These are phyloP conservation scores for Microcebus murinus DNA, from an alignment of 2,113 vertebrate genomes.

Conservation along the genomic window DNA sequence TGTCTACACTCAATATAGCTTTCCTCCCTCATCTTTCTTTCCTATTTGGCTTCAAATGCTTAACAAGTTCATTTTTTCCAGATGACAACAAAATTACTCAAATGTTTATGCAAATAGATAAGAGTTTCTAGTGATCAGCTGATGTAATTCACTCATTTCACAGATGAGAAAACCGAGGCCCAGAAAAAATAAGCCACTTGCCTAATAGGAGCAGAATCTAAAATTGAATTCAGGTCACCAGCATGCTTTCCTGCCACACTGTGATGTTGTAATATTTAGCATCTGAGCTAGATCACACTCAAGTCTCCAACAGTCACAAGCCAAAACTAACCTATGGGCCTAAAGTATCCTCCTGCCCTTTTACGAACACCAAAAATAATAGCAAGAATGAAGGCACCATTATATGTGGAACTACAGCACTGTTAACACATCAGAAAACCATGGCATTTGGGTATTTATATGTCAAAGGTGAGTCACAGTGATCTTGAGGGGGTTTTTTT, in stretches of 20 bases:
- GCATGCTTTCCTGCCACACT: too few relatives aligned
- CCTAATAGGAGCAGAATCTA: background rate
- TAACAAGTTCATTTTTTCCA: conserved; percentile 35
- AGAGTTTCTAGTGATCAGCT: background rate
- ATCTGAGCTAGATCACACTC: background rate
- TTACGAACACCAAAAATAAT: background rate
- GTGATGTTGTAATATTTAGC: background rate
- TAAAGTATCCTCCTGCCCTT: background rate
- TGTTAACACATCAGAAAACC: background rate
- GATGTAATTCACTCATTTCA: conserved; percentile 10
- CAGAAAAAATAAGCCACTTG: background rate
- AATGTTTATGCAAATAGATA: background rate
- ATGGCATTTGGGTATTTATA: background rate
- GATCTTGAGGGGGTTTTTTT: background rate
- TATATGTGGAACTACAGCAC: background rate
- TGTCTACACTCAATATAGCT: conserved; percentile 38
- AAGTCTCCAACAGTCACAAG: background rate
- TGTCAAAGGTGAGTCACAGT: background rate
- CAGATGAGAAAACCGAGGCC: conserved; percentile 3
- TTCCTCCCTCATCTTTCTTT: background rate
- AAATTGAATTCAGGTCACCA: background rate
- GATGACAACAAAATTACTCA: conserved; percentile 27
- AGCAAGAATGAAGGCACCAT: background rate
- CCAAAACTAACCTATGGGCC: background rate
- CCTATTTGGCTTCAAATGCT: conserved; percentile 25